phyloP scores from a whole-genome alignment of 2,797 vertebrate genomes.

The Pampus argenteus region DNA sequence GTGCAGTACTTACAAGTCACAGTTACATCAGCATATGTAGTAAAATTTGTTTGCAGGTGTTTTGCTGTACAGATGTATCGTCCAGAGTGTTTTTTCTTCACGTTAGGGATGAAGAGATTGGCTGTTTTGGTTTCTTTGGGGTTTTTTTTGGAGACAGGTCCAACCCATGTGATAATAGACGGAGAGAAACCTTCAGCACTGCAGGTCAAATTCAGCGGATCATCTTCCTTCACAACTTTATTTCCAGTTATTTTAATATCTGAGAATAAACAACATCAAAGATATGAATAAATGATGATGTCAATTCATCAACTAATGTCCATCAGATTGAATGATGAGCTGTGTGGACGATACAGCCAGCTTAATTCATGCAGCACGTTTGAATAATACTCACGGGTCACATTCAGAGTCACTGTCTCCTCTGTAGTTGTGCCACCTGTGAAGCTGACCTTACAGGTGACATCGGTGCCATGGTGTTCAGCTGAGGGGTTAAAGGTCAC shows the following conservation, averaged over 20 bases:
- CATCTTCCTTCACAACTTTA: constrained; percentile 35
- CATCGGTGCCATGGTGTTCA: constrained; percentile 9
- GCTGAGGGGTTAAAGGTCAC: constrained; percentile 51
- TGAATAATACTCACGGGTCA: constrained; percentile 56
- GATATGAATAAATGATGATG: too few species aligned
- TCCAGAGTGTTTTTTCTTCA: constrained; percentile 44
- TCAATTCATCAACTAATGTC: too few species aligned
- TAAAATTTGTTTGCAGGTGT: background rate
- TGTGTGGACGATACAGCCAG: too few species aligned
- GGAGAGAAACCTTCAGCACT: constrained; percentile 59
- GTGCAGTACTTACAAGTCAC: constrained; percentile 60
- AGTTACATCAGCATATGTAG: background rate
- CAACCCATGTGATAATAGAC: constrained; percentile 39
- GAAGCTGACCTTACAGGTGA: constrained; percentile 61
- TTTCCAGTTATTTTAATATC: constrained; percentile 34
- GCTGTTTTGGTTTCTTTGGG: background rate
- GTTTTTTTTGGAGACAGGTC: background rate
- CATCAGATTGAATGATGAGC: too few species aligned
- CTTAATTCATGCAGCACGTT: too few species aligned
- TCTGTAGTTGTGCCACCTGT: constrained; percentile 1
- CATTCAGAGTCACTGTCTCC: constrained; percentile 24
- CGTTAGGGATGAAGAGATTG: constrained; percentile 32
- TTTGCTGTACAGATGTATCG: constrained; percentile 55
- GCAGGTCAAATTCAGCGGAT: constrained; percentile 62
- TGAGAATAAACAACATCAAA: constrained; percentile 21